A percentile compares a stretch with the other conserved stretches of the same genome.
Conservation (phyloP, 2,113 vertebrate species). For the Thunnus maccoyii region DNA sequence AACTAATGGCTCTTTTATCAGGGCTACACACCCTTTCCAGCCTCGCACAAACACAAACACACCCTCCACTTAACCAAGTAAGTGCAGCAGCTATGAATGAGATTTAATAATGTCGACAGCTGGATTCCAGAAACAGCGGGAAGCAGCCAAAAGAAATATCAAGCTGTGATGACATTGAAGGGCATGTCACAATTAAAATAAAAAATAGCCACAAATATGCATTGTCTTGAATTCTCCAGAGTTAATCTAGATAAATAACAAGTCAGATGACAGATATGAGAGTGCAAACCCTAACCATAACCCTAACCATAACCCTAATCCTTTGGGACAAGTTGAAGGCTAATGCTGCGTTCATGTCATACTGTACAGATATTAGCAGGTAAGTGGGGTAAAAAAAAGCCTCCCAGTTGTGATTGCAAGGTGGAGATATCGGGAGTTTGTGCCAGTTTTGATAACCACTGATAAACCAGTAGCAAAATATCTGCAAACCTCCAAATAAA, state of each 20-base stretch:
- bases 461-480: no score
- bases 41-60: conserved; percentile 65
- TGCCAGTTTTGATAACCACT: no score
- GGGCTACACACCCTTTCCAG: conserved; percentile 52
- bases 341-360: not conserved
- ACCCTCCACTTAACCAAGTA: conserved; percentile 55
- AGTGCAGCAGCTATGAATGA: conserved; percentile 34
- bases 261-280: not conserved
- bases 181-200: not conserved
- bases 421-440: no score
- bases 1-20: conserved; percentile 71
- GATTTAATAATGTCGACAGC: conserved; percentile 21
- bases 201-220: conserved; percentile 16
- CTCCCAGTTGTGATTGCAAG: no score
- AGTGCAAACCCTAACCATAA: no score
- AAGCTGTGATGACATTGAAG: not conserved
- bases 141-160: conserved; percentile 3
- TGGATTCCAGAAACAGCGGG: conserved; percentile 8
- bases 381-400: no score
- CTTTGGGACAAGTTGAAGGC: not conserved
- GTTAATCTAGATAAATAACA: not conserved
- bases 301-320: not conserved
- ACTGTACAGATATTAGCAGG: no score
- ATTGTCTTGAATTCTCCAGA: not conserved
- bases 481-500: no score